Conservation (phyloP, 2,888 invertebrate genomes). For the Cerceris ruficornis region DNA sequence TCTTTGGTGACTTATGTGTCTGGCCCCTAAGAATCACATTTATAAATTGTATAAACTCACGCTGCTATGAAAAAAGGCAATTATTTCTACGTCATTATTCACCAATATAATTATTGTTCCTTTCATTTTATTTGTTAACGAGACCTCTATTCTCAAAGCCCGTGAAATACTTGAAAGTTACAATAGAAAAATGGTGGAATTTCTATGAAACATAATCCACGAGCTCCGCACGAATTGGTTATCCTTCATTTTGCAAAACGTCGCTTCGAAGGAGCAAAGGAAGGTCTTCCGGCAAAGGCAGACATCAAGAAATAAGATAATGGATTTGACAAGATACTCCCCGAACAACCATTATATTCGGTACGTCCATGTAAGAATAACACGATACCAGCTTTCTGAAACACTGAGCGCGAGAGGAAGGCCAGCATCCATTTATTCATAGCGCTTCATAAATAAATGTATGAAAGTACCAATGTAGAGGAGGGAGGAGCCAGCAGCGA, state of each 20-base stretch:
- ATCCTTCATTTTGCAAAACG: not conserved
- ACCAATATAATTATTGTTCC: no score
- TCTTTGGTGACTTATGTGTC: no score
- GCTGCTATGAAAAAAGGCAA: no score
- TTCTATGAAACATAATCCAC: no score
- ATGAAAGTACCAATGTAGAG: conserved; percentile 70
- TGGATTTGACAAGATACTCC: conserved; percentile 71
- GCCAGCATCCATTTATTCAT: conserved; percentile 80
- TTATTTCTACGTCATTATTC: no score
- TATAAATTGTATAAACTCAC: no score
- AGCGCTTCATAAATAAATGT: conserved; percentile 80
- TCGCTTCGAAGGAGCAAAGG: not conserved
- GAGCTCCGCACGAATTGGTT: not conserved
- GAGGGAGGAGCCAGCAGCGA: conserved; percentile 53
- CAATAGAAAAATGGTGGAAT: no score
- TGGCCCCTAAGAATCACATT: no score
- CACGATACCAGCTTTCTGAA: conserved; percentile 71
- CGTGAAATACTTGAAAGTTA: no score
- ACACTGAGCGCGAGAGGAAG: conserved; percentile 72
- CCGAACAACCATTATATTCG: conserved; percentile 75
- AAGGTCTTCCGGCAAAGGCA: conserved; percentile 15
- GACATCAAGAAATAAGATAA: conserved; percentile 57
- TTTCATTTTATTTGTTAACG: no score
- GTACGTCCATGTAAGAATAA: conserved; percentile 72
- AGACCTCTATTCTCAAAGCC: no score